A percentile compares a stretch with the other conserved stretches of the same genome.
phyloP scores from a whole-genome alignment of 2,113 vertebrate genomes.

The Verasper variegatus region DNA sequence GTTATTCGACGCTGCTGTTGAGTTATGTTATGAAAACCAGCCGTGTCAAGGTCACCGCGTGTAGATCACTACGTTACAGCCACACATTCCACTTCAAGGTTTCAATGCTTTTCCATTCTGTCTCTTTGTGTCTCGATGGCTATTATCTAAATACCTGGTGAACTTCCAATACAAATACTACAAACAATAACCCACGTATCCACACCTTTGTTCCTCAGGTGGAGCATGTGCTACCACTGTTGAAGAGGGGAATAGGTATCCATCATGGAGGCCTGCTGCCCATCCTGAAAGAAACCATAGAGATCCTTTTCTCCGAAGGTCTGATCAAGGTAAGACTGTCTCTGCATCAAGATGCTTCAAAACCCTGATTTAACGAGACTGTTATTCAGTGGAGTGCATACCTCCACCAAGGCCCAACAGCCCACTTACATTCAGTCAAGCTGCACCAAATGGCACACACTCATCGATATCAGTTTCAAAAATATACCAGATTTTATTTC shows the following conservation, averaged over 20 bases:
- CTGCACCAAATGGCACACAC: no score
- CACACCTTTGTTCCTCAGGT: conserved; percentile 67
- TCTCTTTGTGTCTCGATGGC: background rate
- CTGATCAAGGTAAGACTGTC: conserved; percentile 89
- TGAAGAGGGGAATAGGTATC: conserved; percentile 97
- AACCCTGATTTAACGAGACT: background rate
- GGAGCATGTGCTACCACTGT: conserved; percentile 88
- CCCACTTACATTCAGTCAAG: no score
- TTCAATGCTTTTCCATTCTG: background rate
- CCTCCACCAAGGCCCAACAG: no score
- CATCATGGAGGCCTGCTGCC: conserved; percentile 97
- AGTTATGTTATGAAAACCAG: conserved; percentile 31
- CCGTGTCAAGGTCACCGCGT: conserved; percentile 9
- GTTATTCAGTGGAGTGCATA: background rate
- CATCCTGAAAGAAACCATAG: conserved; percentile 98
- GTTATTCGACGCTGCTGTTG: conserved; percentile 11
- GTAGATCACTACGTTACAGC: conserved; percentile 3
- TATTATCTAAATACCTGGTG: background rate
- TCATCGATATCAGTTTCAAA: no score
- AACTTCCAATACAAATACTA: background rate
- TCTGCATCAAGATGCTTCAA: background rate
- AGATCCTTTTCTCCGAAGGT: conserved; percentile 98
- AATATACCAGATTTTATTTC: no score
- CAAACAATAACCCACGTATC: background rate
- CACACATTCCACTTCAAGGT: conserved; percentile 23